These are phyloP conservation scores for Ichneumoninae sp. DNA, from an alignment of 2,888 invertebrate species.

Conservation along the genomic window DNA sequence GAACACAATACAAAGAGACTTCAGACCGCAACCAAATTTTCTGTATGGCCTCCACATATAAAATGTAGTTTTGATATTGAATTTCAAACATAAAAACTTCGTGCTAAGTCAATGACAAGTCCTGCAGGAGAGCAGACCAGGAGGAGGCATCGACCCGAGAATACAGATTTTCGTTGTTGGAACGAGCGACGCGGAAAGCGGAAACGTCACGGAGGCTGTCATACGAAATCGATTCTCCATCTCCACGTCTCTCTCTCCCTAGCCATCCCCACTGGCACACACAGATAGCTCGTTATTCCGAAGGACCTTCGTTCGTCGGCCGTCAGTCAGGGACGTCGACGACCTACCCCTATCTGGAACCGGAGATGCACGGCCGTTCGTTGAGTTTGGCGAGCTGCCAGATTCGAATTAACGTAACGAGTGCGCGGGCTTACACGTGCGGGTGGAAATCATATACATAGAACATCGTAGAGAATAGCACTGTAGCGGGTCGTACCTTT, in stretches of 20 bases:
- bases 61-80: no score
- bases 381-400: slow-evolving; percentile 71
- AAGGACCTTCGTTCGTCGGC: slow-evolving; percentile 52
- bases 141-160: not conserved
- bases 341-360: slow-evolving; percentile 58
- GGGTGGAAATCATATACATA: slow-evolving; percentile 20
- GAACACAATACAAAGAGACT: no score
- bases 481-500: slow-evolving; percentile 24
- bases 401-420: slow-evolving; percentile 78
- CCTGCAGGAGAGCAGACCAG: not conserved
- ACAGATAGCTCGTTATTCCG: slow-evolving; percentile 68
- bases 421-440: slow-evolving; percentile 46
- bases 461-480: slow-evolving; percentile 32
- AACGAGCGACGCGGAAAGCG: slow-evolving; percentile 32
- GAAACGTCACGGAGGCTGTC: slow-evolving; percentile 46
- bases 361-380: slow-evolving; percentile 47
- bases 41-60: no score
- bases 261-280: slow-evolving; percentile 25
- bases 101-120: slow-evolving; percentile 6
- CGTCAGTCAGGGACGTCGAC: slow-evolving; percentile 66
- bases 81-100: no score
- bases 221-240: slow-evolving; percentile 61
- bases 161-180: slow-evolving; percentile 15
- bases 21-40: no score
- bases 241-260: slow-evolving; percentile 28